Base-by-base conservation (phyloP, 2,797 vertebrate genomes). In the Trematomus bernacchii region DNA sequence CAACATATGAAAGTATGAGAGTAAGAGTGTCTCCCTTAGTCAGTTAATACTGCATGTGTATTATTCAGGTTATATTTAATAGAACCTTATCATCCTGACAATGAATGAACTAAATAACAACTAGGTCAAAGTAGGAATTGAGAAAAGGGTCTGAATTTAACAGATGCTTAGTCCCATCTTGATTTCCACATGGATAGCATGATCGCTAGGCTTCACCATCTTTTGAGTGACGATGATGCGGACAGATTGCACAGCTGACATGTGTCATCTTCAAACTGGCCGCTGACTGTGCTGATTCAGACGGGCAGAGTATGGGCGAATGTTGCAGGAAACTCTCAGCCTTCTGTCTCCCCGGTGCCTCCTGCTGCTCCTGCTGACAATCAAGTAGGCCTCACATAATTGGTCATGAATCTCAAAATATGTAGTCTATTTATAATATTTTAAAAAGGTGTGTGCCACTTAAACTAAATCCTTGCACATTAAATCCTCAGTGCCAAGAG, bases 241-340 rank as follows among this genome's bases (percentile, higher is more conserved):
- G 40, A 44, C 73, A 84, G 83, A 87, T 69, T 66, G 77, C 43
- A 76, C 70, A 84, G 78, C 76, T 80, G 90, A 88, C 73, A 82
- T 69, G 63, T 82, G 77, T 86, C 76, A 73, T 82, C 66, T 54
- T 51, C 63, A 72, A 76, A 87, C 64, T 47, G 76, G 46, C 76
- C 64, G 33, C 66, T 58, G 55, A 81, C 79, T 76, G 71, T n/a
- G 71, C 60, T 77, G 77, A 89, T 73, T 90, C 72, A 89, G 58
- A 47, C 46, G 5, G 30, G 64, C 44, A 72, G 67, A 78, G 42
- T 64, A 42, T 57, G 27, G 61, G 48, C 6, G 10, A 18, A 76
- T 60, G 33, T 72, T 63, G 58, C 46, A 58, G 50, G 52, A 66
- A 83, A 59, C 18, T 57, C 50, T 46, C 64, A 37, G 61, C 71